Evolutionary conservation across 2,113 vertebrate species (phyloP).

Genomic region (Myotis lucifugus): DNA sequence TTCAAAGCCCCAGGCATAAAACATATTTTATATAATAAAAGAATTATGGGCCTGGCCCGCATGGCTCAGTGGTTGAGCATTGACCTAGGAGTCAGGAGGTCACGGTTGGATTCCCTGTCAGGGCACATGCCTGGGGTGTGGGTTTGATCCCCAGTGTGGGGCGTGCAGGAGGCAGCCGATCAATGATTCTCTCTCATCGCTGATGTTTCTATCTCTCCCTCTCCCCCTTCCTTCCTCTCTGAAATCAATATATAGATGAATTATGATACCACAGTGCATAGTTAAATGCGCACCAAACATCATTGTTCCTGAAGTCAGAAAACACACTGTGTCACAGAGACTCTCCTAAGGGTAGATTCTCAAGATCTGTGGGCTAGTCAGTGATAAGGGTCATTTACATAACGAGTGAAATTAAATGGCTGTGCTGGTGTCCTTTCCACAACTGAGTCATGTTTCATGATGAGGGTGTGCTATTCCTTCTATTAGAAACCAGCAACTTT

Average conservation of each 20-base stretch:
- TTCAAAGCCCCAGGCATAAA: neutral
- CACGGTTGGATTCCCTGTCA: no score
- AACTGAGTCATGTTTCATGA: conserved; percentile 27
- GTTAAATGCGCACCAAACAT: conserved; percentile 56
- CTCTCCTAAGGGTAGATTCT: conserved; percentile 15
- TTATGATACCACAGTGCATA: conserved; percentile 62
- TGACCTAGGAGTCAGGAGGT: no score
- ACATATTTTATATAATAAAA: conserved; percentile 46
- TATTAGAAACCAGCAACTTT: neutral
- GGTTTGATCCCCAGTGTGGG: no score
- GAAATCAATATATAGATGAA: neutral
- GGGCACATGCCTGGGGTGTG: no score
- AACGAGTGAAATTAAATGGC: conserved; percentile 68
- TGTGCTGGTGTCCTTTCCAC: conserved; percentile 34
- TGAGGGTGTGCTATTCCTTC: neutral
- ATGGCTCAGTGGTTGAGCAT: no score
- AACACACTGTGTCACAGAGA: conserved; percentile 41
- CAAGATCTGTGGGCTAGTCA: conserved; percentile 26
- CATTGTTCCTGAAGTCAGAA: conserved; percentile 43
- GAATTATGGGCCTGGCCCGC: neutral
- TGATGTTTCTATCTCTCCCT: no score
- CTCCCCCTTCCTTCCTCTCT: no score
- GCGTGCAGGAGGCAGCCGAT: no score
- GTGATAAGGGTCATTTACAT: conserved; percentile 55
- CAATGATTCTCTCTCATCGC: no score